phyloP scores from a whole-genome alignment of 2,888 invertebrate genomes.

The Bombylius discolor region DNA sequence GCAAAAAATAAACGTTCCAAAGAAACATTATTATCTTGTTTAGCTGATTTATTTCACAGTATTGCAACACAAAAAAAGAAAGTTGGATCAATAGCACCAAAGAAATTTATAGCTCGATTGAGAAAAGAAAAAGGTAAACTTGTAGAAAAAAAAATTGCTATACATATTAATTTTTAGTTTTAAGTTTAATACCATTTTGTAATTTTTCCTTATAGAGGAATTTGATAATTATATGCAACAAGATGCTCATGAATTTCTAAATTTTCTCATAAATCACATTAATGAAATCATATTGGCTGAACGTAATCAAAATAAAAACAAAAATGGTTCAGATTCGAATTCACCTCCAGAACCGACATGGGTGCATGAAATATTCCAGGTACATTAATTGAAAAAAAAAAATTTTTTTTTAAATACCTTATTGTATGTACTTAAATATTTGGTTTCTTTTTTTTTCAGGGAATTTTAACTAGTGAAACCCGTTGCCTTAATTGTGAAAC shows the following conservation, averaged over 20 bases:
- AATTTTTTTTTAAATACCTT: neutral
- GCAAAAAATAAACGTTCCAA: conserved; percentile 90
- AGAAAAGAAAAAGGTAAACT: conserved; percentile 88
- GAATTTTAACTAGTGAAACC: conserved; percentile 97
- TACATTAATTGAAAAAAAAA: neutral
- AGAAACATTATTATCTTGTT: conserved; percentile 92
- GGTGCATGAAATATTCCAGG: conserved; percentile 99
- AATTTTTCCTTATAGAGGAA: conserved; percentile 58
- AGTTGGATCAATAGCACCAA: conserved; percentile 98
- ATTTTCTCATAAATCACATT: conserved; percentile 96
- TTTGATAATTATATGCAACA: conserved; percentile 99
- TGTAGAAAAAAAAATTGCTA: too few relatives aligned
- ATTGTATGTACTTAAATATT: neutral
- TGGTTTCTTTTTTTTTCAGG: conserved; percentile 59
- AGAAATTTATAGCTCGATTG: conserved; percentile 96
- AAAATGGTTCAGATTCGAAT: conserved; percentile 24
- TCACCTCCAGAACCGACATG: conserved; percentile 76
- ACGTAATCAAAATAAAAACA: conserved; percentile 26
- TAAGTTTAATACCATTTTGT: conserved; percentile 14
- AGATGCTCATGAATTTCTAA: conserved; percentile 99
- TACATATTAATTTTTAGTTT: neutral
- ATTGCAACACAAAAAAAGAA: conserved; percentile 99
- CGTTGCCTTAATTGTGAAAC: conserved; percentile 99
- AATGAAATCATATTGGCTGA: conserved; percentile 92
- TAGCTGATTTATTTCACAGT: conserved; percentile 97